Conservation (phyloP, 2,888 invertebrate genomes). For the Agrilus mali region DNA sequence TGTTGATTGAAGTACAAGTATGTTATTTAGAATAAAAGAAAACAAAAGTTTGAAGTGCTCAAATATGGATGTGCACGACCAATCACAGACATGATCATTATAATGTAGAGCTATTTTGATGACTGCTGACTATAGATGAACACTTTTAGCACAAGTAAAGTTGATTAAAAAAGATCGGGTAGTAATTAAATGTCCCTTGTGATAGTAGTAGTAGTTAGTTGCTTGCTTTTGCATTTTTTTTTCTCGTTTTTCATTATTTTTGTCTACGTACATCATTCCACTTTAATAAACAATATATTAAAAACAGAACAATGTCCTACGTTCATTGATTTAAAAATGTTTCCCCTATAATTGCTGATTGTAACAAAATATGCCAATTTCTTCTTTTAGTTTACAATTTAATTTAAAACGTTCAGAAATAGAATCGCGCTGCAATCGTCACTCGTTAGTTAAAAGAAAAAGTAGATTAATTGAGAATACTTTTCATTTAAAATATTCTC, state of each 20-base stretch:
- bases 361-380: slow-evolving; percentile 18
- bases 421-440: no score
- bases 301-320: slow-evolving; percentile 37
- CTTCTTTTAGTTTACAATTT: not conserved
- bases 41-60: slow-evolving; percentile 1
- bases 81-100: slow-evolving; percentile 26
- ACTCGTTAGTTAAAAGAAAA: no score
- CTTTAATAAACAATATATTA: slow-evolving; percentile 33
- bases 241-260: slow-evolving; percentile 8
- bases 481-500: no score
- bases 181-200: not conserved
- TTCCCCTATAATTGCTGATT: slow-evolving; percentile 21
- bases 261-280: slow-evolving; percentile 15
- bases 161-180: slow-evolving; percentile 10
- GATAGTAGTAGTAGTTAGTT: no score
- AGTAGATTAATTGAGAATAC: no score
- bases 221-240: slow-evolving; percentile 2
- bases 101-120: slow-evolving; percentile 23
- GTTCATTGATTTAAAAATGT: slow-evolving; percentile 24
- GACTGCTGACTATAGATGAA: slow-evolving; percentile 31
- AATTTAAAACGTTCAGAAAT: no score
- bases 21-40: no score
- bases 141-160: slow-evolving; percentile 29
- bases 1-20: no score
- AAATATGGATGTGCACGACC: slow-evolving; percentile 13